Base-by-base conservation (phyloP, 2,113 vertebrate genomes). In the Pagrus major region DNA sequence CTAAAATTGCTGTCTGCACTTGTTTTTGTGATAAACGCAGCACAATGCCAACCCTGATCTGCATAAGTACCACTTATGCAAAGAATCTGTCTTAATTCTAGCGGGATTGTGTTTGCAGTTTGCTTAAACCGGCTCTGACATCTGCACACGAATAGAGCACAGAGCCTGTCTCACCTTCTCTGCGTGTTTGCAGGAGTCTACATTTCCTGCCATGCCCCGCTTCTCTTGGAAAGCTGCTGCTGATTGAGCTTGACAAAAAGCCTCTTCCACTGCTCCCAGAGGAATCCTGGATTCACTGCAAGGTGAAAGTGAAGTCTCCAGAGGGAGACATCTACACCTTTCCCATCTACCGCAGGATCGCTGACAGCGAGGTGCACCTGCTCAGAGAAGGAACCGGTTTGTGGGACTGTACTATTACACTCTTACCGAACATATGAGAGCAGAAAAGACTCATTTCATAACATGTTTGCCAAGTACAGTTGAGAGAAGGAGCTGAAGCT, bases 301-400 rank as follows among this genome's bases (percentile, higher is more conserved):
- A 90, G 23, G 81, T 93, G 6, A 52, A 60, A 16, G 83, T 93
- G 14, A 82, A 31, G 27, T 84, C 81, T 7, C 89, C 89, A 1
- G 87, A 90, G 15, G 81, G 78, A 10, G n/a, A 84, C 2, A 63
- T 3, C 5, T 84, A 87, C 52, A 56, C 18, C 41, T 94, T 94
- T 49, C 93, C 93, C 6, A 63, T 92, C 66, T 89, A 93, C 88
- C 68, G 64, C 35, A 93, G 90, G 91, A 85, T 93, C 66, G 4
- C 1, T 35, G 84, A 88, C 60, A 33, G 33, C 0, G 10, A 83
- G 11, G 80, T 79, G 12, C 33, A 90, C 4, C 31, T 33, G 60
- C 84, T 92, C 59, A 88, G 86, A 71, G 91, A 90, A 23, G 93
- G 76, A 27, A 73, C 54, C 90, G 92, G 92, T 94, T 31, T 61